Conservation (phyloP, 2,888 invertebrate genomes). For the Melanchra persicariae region DNA sequence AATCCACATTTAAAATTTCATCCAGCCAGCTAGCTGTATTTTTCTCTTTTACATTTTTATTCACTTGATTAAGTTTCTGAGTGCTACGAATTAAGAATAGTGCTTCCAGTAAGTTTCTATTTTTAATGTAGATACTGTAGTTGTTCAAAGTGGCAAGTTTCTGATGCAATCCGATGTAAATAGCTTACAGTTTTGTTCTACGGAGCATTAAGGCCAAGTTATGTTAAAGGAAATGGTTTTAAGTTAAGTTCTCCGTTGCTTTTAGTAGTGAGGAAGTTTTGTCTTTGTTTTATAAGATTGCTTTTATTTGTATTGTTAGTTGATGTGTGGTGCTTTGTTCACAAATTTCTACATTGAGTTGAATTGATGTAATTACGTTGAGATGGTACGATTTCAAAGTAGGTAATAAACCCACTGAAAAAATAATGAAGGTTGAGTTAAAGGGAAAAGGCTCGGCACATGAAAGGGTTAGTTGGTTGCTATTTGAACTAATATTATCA, state of each 20-base stretch:
- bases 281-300: constrained; percentile 30
- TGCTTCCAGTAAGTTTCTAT: constrained; percentile 62
- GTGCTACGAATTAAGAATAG: constrained; percentile 63
- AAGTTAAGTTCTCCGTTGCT: constrained; percentile 52
- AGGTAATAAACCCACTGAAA: no score
- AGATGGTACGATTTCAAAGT: neutral
- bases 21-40: constrained; percentile 32
- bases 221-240: constrained; percentile 55
- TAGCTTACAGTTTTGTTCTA: constrained; percentile 67
- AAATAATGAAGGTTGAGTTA: no score
- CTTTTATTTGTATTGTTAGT: constrained; percentile 2
- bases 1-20: constrained; percentile 50
- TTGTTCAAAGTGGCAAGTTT: constrained; percentile 67
- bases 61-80: constrained; percentile 62
- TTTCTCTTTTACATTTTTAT: constrained; percentile 62
- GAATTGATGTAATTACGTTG: neutral
- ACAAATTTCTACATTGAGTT: neutral
- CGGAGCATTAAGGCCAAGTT: constrained; percentile 51
- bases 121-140: constrained; percentile 68
- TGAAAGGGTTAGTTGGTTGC: no score
- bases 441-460: no score
- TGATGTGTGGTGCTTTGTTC: neutral
- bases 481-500: no score
- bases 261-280: constrained; percentile 30
- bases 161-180: constrained; percentile 69